Percentiles rank a stretch among this genome's conserved stretches.
Evolutionary conservation across 1,140 invertebrate genomes (phyloP).

Genomic region (Scylla paramamosain): DNA sequence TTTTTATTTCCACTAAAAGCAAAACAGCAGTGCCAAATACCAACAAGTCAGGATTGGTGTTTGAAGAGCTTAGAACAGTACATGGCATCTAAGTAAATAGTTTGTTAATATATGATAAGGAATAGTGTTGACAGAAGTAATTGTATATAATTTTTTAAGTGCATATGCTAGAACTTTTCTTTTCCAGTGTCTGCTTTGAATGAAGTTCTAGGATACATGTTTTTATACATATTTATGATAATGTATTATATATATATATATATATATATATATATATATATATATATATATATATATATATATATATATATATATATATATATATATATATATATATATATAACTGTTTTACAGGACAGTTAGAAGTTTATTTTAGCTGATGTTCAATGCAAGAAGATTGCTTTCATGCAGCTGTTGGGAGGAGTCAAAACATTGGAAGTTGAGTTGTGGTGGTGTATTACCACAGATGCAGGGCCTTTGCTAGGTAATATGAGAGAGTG

Average conservation of each 20-base stretch:
- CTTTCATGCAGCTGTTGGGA: too few species aligned
- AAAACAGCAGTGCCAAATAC: too few species aligned
- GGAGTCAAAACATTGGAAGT: too few species aligned
- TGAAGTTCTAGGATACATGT: constrained; percentile 14
- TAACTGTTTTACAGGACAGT: too few species aligned
- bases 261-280: constrained; percentile 11
- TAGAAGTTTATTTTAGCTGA: too few species aligned
- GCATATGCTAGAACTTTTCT: not conserved
- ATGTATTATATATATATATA: not conserved
- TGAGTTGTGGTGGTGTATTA: too few species aligned
- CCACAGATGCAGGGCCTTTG: too few species aligned
- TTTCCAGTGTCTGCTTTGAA: constrained; percentile 2
- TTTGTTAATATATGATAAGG: not conserved
- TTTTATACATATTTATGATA: constrained; percentile 26
- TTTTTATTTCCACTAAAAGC: too few species aligned
- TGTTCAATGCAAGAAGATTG: too few species aligned
- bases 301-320: constrained; percentile 32
- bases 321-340: constrained; percentile 36
- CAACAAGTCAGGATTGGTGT: too few species aligned
- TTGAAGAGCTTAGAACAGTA: too few species aligned
- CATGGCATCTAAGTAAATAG: not conserved
- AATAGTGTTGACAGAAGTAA: constrained; percentile 2
- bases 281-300: constrained; percentile 34
- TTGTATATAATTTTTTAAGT: constrained; percentile 31
- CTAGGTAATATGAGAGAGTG: too few species aligned